Percentiles rank a stretch among this genome's conserved stretches.
Evolutionary conservation across 2,797 vertebrate species (phyloP).

Genomic region (Lacerta agilis): DNA sequence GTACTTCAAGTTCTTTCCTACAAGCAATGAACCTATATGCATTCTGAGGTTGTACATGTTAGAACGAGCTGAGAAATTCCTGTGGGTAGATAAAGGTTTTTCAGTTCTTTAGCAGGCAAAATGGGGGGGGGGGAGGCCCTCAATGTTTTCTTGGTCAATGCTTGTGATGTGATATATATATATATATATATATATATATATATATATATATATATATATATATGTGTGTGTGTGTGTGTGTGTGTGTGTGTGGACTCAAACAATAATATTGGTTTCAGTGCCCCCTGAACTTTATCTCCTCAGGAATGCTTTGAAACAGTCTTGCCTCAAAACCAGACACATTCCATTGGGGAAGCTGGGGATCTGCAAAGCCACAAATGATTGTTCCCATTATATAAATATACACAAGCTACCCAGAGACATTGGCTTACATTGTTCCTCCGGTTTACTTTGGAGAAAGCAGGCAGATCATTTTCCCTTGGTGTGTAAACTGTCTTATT

Average conservation of each 20-base stretch:
- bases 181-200: too few relatives aligned
- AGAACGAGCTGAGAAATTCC: not conserved
- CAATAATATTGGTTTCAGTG: slow-evolving; percentile 54
- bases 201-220: not conserved
- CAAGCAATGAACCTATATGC: not conserved
- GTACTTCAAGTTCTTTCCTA: not conserved
- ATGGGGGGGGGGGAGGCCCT: not conserved
- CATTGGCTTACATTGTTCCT: slow-evolving; percentile 1
- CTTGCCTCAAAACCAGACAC: slow-evolving; percentile 29
- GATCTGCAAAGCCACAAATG: slow-evolving; percentile 48
- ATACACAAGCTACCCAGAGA: slow-evolving; percentile 30
- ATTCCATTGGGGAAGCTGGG: slow-evolving; percentile 20
- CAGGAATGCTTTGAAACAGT: slow-evolving; percentile 30
- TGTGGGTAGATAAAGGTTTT: not conserved
- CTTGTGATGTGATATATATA: slow-evolving; percentile 28
- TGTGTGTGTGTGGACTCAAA: too few relatives aligned
- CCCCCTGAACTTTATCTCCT: slow-evolving; percentile 15
- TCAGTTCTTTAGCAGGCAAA: not conserved
- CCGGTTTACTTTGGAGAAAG: slow-evolving; percentile 7
- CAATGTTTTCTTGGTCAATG: not conserved
- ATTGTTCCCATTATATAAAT: slow-evolving; percentile 33
- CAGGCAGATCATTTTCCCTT: not conserved
- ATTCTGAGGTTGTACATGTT: not conserved
- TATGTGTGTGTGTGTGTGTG: too few relatives aligned
- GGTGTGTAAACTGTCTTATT: not conserved